These are phyloP conservation scores for Manacus vitellinus DNA, from an alignment of 2,113 vertebrate species.

Conservation along the genomic window DNA sequence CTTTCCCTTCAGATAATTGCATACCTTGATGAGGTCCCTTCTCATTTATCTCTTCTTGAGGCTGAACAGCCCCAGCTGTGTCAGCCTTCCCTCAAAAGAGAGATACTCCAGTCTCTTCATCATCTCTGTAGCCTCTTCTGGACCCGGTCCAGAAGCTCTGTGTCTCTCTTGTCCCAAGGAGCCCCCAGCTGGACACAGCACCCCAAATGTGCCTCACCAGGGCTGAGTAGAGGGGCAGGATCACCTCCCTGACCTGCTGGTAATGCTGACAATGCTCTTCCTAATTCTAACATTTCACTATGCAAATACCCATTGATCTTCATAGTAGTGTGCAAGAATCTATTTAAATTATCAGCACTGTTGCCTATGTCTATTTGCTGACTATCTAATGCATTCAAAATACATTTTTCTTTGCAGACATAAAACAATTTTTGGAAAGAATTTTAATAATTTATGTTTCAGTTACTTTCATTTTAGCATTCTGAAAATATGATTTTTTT, in stretches of 20 bases:
- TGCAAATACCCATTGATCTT: not conserved
- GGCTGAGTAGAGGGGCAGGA: not conserved
- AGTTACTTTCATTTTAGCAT: not conserved
- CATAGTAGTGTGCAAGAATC: not conserved
- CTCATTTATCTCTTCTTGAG: rapidly evolving
- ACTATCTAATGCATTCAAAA: not conserved
- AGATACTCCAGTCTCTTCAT: not conserved
- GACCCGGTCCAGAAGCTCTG: rapidly evolving
- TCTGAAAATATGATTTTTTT: not conserved
- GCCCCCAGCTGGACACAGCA: not conserved
- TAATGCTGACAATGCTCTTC: not conserved
- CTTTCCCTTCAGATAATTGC: not conserved
- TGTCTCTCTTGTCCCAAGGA: rapidly evolving
- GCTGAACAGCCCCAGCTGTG: not conserved
- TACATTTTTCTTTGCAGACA: not conserved
- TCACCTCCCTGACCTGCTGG: not conserved
- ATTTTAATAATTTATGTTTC: not conserved
- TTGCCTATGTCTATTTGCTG: not conserved
- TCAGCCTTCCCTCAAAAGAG: not conserved
- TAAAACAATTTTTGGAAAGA: not conserved
- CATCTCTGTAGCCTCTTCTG: too few species aligned
- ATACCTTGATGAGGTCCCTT: not conserved
- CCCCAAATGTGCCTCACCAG: not conserved
- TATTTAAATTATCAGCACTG: not conserved
- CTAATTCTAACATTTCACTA: not conserved